Base-by-base conservation (phyloP, 2,888 invertebrate species). In the Sericinus montela region DNA sequence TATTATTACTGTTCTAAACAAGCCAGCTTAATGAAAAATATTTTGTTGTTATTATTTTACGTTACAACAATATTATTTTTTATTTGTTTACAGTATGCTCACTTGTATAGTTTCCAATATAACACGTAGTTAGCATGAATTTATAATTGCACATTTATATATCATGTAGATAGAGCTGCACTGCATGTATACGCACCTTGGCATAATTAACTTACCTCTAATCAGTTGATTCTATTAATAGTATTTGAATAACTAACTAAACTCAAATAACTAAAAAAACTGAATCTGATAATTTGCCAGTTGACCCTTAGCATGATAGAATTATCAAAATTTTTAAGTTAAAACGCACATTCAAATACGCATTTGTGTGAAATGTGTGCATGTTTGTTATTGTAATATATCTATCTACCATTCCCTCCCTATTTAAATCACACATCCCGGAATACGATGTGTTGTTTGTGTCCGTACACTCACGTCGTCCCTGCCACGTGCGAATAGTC, bases 391-490 rank as follows among this genome's bases (percentile, higher is more conserved):
- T 42, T 19, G n/a, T n/a, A n/a, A n/a, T n/a, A n/a, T n/a, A n/a
- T n/a, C n/a, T n/a, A n/a, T 3, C n/a, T 32, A 11, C 11, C 32
- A n/a, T 1, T 23, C 19, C 19, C 19, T 1, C 38, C 30, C 36
- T 19, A 15, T 36, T 8, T 13, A 13, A 30, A 72, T 75, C 73
- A 75, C 74, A 67, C 65, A 60, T 44, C 40, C 37, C 11, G 32
- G 11, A 5, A 32, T 57, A 59, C 71, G 75, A 81, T 84, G 83
- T 84, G 80, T 63, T 81, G 83, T 86, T 86, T 84, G 84, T 77
- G 83, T 71, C 56, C 58, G 57, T 54, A 39, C 51, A 51, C n/a
- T n/a, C 47, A 59, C 45, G 15, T 29, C 13, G 23, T 32, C 32
- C 8, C 13, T 23, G 34, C 10, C 25, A 10, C 28, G 36, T 13